phyloP scores from a whole-genome alignment of 2,113 vertebrate species.

The Trogon melanurus region DNA sequence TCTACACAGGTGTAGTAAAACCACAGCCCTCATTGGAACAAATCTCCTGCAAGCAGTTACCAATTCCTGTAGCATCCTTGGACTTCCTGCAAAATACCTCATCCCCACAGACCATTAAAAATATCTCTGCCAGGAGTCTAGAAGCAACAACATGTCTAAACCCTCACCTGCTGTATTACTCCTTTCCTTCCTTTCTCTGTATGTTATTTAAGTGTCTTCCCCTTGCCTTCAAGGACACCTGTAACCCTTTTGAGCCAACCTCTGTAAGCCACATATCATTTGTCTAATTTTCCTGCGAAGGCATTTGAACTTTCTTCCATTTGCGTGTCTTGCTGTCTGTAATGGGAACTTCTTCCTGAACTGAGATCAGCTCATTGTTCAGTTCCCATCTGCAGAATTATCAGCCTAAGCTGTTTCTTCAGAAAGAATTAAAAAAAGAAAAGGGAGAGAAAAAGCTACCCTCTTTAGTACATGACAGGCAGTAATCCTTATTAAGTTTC shows the following conservation, averaged over 20 bases:
- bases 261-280: neutral
- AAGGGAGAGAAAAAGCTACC: neutral
- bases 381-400: neutral
- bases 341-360: neutral
- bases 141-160: neutral
- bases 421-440: neutral
- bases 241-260: neutral
- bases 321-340: neutral
- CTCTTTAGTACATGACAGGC: neutral
- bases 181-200: neutral
- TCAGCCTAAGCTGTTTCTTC: neutral
- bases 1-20: neutral
- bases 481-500: neutral
- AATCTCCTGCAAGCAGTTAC: constrained; percentile 11
- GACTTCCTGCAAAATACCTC: constrained; percentile 27
- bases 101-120: constrained; percentile 4
- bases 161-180: neutral
- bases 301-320: neutral
- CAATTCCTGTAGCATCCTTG: neutral
- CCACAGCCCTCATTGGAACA: constrained; percentile 1
- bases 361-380: neutral
- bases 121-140: neutral
- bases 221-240: neutral
- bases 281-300: neutral
- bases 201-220: neutral